Conservation (phyloP, 2,888 invertebrate genomes). For the Drosophila seclusa region DNA sequence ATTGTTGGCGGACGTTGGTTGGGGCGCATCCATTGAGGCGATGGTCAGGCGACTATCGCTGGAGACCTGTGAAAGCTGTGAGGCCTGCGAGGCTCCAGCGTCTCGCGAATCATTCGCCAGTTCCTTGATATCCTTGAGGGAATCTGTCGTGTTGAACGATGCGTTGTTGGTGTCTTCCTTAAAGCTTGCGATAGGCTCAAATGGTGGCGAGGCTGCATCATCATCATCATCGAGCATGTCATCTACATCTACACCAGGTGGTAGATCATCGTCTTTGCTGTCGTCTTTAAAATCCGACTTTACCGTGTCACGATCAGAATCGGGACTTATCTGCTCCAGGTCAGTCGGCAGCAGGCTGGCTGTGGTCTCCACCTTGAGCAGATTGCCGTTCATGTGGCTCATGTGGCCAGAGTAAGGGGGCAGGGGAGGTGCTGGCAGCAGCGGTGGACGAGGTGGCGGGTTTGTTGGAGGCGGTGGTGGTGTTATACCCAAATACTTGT, state of each 20-base stretch:
- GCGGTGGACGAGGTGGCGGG: conserved; percentile 62
- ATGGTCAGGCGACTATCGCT: conserved; percentile 86
- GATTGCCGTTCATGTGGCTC: conserved; percentile 62
- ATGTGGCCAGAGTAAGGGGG: conserved; percentile 77
- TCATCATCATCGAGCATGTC: conserved; percentile 87
- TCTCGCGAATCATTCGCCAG: conserved; percentile 60
- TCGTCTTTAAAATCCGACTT: conserved; percentile 82
- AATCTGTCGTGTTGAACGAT: conserved; percentile 57
- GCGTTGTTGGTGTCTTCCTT: conserved; percentile 81
- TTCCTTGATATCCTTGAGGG: conserved; percentile 60
- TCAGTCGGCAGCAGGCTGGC: conserved; percentile 88
- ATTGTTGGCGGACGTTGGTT: conserved; percentile 83
- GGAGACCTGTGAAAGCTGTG: conserved; percentile 88
- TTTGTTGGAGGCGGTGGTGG: conserved; percentile 87
- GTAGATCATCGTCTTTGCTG: conserved; percentile 79
- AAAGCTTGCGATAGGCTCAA: conserved; percentile 85
- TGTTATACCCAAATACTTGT: conserved; percentile 93
- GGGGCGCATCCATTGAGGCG: conserved; percentile 85
- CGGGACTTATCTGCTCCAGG: conserved; percentile 92
- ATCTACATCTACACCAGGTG: conserved; percentile 85
- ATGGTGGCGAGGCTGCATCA: conserved; percentile 41
- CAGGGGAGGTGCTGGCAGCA: conserved; percentile 74
- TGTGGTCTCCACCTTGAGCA: conserved; percentile 83
- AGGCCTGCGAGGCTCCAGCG: conserved; percentile 86
- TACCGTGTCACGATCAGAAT: conserved; percentile 88